A percentile compares a stretch with the other conserved stretches of the same genome.
Conservation (phyloP, 1,140 invertebrate genomes). For the Bombus picipes region DNA sequence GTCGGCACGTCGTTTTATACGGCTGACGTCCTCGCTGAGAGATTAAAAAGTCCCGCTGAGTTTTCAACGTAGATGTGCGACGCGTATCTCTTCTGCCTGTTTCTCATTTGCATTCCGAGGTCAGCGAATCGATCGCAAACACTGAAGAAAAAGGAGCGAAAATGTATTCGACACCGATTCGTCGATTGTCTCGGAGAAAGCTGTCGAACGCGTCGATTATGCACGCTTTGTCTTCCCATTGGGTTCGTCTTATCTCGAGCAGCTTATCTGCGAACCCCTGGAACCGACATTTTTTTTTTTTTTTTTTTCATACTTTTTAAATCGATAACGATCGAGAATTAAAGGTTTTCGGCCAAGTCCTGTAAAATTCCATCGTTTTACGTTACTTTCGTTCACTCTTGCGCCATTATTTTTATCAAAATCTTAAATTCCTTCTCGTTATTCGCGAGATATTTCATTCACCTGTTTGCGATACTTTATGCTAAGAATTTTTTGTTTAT, state of each 20-base stretch:
- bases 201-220: conserved; percentile 12
- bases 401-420: too few relatives aligned
- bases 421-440: too few relatives aligned
- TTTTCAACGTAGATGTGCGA: background rate
- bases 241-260: background rate
- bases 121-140: conserved; percentile 24
- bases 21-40: background rate
- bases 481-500: too few relatives aligned
- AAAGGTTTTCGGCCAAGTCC: too few relatives aligned
- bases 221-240: background rate
- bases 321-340: background rate
- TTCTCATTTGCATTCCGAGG: conserved; percentile 39
- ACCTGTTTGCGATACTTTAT: too few relatives aligned
- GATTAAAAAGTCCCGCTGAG: conserved; percentile 13
- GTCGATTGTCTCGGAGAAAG: background rate
- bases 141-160: background rate
- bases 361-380: background rate
- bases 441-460: too few relatives aligned
- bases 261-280: background rate
- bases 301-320: background rate
- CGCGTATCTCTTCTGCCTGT: background rate
- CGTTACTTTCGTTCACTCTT: background rate
- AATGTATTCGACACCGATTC: conserved; percentile 43
- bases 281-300: background rate
- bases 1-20: conserved; percentile 2